phyloP scores from a whole-genome alignment of 2,113 vertebrate species.

The Dryoscopus gambensis region DNA sequence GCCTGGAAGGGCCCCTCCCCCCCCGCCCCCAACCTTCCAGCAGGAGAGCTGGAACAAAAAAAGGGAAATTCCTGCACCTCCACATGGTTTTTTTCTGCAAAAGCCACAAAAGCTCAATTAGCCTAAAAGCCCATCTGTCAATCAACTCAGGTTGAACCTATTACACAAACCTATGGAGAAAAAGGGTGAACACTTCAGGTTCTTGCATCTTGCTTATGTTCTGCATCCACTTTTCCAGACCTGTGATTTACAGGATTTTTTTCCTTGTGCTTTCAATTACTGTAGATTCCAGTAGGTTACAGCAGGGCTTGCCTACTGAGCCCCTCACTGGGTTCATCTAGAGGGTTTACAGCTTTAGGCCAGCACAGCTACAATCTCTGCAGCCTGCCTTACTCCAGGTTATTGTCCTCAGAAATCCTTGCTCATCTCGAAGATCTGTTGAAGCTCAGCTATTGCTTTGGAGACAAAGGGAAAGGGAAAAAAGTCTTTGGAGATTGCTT shows the following conservation, averaged over 20 bases:
- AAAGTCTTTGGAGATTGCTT: neutral
- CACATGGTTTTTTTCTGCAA: too few species aligned
- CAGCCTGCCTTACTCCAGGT: neutral
- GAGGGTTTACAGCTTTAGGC: neutral
- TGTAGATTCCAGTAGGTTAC: neutral
- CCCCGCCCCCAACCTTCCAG: too few species aligned
- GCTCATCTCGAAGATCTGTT: neutral
- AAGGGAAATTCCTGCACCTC: too few species aligned
- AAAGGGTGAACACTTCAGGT: neutral
- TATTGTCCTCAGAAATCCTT: neutral
- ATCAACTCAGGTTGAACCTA: too few species aligned
- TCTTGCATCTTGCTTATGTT: neutral
- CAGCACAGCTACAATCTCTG: fast-evolving
- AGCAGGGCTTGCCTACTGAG: fast-evolving
- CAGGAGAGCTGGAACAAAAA: too few species aligned
- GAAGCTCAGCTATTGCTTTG: neutral
- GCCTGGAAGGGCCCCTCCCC: too few species aligned
- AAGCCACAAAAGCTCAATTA: too few species aligned
- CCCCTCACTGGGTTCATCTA: neutral
- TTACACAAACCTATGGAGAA: neutral
- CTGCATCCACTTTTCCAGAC: neutral
- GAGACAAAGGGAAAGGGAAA: neutral
- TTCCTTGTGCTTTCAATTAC: neutral
- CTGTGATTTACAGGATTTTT: neutral
- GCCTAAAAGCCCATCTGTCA: too few species aligned